Base-by-base conservation (phyloP, 2,888 invertebrate genomes). In the Drosophila diplacantha region DNA sequence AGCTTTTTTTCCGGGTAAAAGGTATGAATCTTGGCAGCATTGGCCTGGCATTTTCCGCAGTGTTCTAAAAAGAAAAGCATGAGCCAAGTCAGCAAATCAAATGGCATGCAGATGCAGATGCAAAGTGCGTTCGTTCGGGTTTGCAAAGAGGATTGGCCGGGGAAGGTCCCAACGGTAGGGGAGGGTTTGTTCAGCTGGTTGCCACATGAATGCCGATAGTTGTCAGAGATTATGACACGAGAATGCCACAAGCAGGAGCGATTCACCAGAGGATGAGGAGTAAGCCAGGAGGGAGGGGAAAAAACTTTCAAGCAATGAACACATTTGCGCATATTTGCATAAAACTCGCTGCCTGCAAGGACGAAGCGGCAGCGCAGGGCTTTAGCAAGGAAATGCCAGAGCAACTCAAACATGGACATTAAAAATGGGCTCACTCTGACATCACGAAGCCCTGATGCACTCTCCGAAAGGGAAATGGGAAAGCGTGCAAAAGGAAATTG, bases 211-310 rank as follows among this genome's bases (percentile, higher is more conserved):
- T 78, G 81, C 81, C 77, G 73, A 78, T 78, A 78, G 81, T 80
- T 82, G 83, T 78, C 83, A 80, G 81, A 76, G 83, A 82, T 78
- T 82, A 82, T 82, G 83, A 80, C 83, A 80, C 81, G 62, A 73
- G 57, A 52, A 66, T 53, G 55, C 69, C 50, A 65, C 49, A 58
- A 54, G 61, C 60, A 53, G 54, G 50, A 58, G 50, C 44, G 50
- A 58, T 58, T 31, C 58, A 57, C 49, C 52, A 22, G 14, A 7
- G 35, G 32, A 31, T 7, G 35, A 8, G 2, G n/a, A 12, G 35
- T 47, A 41, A 5, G 24, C 31, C 50, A 29, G 18, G 9, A 20
- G 60, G 31, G 32, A 24, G 61, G 60, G 60, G 50, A 69, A 78
- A 81, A 78, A 81, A 79, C 80, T 79, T 69, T 71, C 61, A 52